Conservation (phyloP, 2,888 invertebrate genomes). For the Euplagia quadripunctaria region DNA sequence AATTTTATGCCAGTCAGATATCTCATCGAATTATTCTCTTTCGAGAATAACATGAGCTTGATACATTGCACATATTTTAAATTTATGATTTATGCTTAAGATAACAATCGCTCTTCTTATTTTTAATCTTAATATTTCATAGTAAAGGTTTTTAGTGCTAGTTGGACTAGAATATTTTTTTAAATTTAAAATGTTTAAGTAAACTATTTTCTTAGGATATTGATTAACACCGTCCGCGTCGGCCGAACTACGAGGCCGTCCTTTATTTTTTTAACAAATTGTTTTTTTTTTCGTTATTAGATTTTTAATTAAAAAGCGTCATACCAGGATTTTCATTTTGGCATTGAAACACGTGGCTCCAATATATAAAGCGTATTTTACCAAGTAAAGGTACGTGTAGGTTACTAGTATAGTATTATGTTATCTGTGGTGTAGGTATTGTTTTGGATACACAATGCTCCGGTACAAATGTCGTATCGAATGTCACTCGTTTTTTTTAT, state of each 20-base stretch:
- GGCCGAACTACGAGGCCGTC: not conserved
- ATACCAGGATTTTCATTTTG: not conserved
- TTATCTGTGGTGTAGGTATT: not conserved
- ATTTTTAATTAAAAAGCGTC: not conserved
- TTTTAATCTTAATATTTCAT: not conserved
- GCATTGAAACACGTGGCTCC: not conserved
- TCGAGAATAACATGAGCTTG: not conserved
- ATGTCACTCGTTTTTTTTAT: not conserved
- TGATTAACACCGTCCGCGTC: not conserved
- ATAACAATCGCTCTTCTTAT: not conserved
- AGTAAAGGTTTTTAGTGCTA: no score
- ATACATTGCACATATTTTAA: not conserved
- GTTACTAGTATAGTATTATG: no score
- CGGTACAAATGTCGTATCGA: not conserved
- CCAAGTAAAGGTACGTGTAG: not conserved
- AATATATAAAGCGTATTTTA: not conserved
- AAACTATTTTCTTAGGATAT: not conserved
- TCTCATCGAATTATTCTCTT: not conserved
- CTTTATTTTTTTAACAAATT: not conserved
- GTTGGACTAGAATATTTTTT: no score
- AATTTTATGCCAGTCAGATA: slow-evolving; percentile 2
- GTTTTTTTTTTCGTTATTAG: not conserved
- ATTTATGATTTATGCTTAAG: not conserved
- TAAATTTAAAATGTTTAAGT: not conserved
- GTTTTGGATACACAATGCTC: not conserved